A percentile compares a stretch with the other conserved stretches of the same genome.
phyloP scores from a whole-genome alignment of 2,113 vertebrate genomes.

The Pygoscelis antarcticus region DNA sequence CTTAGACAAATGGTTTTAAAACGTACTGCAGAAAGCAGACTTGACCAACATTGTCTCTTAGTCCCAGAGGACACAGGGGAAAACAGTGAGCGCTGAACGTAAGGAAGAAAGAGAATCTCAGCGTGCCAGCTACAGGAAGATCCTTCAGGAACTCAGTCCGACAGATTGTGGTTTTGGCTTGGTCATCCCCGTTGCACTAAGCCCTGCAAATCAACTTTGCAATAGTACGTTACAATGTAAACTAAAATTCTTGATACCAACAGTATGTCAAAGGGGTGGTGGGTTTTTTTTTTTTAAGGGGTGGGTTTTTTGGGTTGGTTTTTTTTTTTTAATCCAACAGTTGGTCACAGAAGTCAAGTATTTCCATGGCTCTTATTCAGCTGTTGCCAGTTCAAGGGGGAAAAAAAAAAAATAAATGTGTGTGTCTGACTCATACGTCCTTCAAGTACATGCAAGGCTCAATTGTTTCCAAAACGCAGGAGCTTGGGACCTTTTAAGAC shows the following conservation, averaged over 20 bases:
- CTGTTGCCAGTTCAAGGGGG: constrained; percentile 67
- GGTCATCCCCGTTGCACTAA: constrained; percentile 54
- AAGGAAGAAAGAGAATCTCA: no score
- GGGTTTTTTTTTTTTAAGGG: constrained; percentile 69
- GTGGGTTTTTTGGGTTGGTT: no score
- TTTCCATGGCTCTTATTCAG: no score
- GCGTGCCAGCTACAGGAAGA: no score
- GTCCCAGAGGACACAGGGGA: background rate
- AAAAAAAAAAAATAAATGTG: background rate
- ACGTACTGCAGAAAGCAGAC: constrained; percentile 45
- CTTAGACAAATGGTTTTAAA: constrained; percentile 60
- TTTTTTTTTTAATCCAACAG: no score
- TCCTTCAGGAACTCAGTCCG: no score
- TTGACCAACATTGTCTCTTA: background rate
- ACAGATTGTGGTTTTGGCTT: constrained; percentile 39
- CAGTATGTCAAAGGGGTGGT: constrained; percentile 49
- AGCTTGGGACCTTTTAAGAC: no score
- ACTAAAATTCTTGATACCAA: constrained; percentile 76
- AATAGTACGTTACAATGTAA: constrained; percentile 81
- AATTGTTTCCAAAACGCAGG: no score
- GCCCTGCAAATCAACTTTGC: constrained; percentile 69
- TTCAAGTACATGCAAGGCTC: no score
- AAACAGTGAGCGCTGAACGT: constrained; percentile 2
- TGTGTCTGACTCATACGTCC: constrained; percentile 86
- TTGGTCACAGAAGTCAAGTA: no score